phyloP scores from a whole-genome alignment of 1,140 invertebrate species.

The Epicauta chinensis region DNA sequence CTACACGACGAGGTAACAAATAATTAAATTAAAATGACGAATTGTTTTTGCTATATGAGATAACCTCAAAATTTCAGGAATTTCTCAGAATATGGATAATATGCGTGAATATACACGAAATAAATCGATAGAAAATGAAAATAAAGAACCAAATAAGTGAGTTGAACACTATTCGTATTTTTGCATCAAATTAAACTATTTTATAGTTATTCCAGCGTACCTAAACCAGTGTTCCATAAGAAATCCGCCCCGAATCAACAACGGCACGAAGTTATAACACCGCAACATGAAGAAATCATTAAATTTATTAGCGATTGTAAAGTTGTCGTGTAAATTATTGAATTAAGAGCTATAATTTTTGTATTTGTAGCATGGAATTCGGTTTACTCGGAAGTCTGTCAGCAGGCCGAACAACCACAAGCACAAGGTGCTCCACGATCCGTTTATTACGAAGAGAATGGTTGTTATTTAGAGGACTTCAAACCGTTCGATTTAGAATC shows the following conservation, averaged over 20 bases:
- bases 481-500: slow-evolving; percentile 81
- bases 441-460: slow-evolving; percentile 62
- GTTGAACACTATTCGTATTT: neutral
- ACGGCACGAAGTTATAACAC: slow-evolving; percentile 39
- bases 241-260: slow-evolving; percentile 33
- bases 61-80: slow-evolving; percentile 36
- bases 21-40: slow-evolving; percentile 4
- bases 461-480: slow-evolving; percentile 64
- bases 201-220: slow-evolving; percentile 38
- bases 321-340: too few relatives aligned
- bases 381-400: neutral
- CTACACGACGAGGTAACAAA: slow-evolving; percentile 72
- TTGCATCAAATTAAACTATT: neutral
- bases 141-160: slow-evolving; percentile 20
- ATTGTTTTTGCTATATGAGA: neutral
- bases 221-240: slow-evolving; percentile 46
- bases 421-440: slow-evolving; percentile 26
- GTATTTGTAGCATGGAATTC: slow-evolving; percentile 31
- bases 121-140: slow-evolving; percentile 22
- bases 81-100: slow-evolving; percentile 46
- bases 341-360: neutral
- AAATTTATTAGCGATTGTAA: slow-evolving; percentile 42
- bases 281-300: slow-evolving; percentile 47
- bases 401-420: slow-evolving; percentile 40
- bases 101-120: slow-evolving; percentile 18